phyloP scores from a whole-genome alignment of 1,140 invertebrate genomes.

The Brachionus plicatilis region DNA sequence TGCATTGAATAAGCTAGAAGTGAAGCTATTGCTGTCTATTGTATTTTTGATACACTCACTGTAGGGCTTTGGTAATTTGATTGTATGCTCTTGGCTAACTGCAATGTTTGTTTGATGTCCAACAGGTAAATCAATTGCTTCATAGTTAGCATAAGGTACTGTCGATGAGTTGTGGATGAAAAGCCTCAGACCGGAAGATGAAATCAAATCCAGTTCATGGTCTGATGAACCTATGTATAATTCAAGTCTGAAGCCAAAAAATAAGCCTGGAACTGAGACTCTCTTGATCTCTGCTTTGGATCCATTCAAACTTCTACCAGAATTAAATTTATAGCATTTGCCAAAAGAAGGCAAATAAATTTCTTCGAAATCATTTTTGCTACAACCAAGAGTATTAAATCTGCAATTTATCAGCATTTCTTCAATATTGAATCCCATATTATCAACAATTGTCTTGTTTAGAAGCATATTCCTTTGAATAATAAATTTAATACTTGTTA shows the following conservation, averaged over 20 bases:
- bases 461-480: neutral
- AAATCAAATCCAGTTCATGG: neutral
- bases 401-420: neutral
- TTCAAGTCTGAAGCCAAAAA: neutral
- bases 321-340: slow-evolving; percentile 9
- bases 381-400: neutral
- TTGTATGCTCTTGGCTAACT: neutral
- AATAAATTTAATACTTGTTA: neutral
- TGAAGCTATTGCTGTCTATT: neutral
- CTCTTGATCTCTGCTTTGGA: neutral
- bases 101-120: neutral
- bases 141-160: too few relatives aligned
- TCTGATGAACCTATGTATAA: neutral
- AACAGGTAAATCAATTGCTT: neutral
- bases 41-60: neutral
- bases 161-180: neutral
- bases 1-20: neutral
- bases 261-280: neutral
- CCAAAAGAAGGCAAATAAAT: neutral
- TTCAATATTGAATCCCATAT: neutral
- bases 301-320: neutral
- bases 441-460: neutral
- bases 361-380: neutral
- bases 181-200: neutral
- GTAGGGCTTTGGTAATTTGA: neutral